A percentile compares a stretch with the other conserved stretches of the same genome.
Evolutionary conservation across 53 echinoderm and acorn worm species (phyloP).

Genomic region (Antedon mediterranea): DNA sequence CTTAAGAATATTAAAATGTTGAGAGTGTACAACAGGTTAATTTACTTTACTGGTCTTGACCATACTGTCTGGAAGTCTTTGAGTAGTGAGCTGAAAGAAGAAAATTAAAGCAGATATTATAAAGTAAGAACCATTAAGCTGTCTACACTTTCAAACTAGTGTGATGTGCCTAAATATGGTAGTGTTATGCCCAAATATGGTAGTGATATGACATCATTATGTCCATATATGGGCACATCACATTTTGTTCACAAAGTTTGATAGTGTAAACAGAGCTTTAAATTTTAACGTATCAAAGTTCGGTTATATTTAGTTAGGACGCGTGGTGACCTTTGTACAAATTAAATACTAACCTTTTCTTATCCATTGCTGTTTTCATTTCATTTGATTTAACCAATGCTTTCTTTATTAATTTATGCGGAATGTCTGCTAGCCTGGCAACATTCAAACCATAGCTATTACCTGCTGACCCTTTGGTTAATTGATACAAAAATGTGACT

Average conservation of each 20-base stretch:
- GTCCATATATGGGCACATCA: too few species aligned
- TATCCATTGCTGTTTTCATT: conserved; percentile 39
- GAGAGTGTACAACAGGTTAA: too few species aligned
- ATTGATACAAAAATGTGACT: conserved; percentile 81
- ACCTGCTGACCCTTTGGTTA: conserved; percentile 65
- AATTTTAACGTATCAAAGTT: too few species aligned
- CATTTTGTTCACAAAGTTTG: too few species aligned
- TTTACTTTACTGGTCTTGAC: neutral
- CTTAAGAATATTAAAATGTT: too few species aligned
- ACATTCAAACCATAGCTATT: conserved; percentile 90
- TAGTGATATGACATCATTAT: too few species aligned
- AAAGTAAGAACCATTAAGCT: too few species aligned
- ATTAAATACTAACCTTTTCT: conserved; percentile 25
- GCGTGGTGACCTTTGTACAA: neutral
- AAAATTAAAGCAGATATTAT: neutral
- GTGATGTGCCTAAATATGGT: too few species aligned
- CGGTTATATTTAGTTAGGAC: too few species aligned
- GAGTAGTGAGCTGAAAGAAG: neutral
- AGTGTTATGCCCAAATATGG: too few species aligned
- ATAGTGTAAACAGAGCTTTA: too few species aligned
- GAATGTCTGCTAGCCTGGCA: conserved; percentile 71
- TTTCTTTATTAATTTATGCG: conserved; percentile 32
- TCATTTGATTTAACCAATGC: conserved; percentile 64
- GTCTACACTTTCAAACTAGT: too few species aligned
- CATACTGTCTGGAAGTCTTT: neutral